A percentile compares a stretch with the other conserved stretches of the same genome.
phyloP scores from a whole-genome alignment of 2,113 vertebrate genomes.

The Choloepus hoffmanni region DNA sequence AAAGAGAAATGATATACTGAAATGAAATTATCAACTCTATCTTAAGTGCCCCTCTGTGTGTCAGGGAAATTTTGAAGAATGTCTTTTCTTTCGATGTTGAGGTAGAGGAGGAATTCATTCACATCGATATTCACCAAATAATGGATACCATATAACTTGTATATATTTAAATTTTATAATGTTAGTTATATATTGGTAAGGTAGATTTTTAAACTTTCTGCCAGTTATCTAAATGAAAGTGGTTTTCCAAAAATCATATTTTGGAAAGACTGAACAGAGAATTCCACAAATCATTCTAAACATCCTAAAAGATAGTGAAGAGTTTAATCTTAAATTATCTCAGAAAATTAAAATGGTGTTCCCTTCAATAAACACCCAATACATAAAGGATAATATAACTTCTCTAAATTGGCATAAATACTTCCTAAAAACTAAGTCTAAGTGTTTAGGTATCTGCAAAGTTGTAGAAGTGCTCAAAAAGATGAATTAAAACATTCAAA shows the following conservation, averaged over 20 bases:
- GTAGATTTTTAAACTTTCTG: neutral
- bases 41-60: neutral
- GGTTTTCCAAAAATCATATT: constrained; percentile 14
- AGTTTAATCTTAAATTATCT: constrained; percentile 41
- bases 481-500: constrained; percentile 30
- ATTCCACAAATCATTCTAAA: constrained; percentile 16
- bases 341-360: constrained; percentile 20
- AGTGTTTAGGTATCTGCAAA: constrained; percentile 24
- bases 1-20: constrained; percentile 53
- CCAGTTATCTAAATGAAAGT: constrained; percentile 38
- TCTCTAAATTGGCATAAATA: neutral
- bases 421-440: neutral
- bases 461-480: constrained; percentile 41
- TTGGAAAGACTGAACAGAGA: constrained; percentile 15
- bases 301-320: neutral
- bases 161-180: neutral
- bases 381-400: neutral
- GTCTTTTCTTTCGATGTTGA: neutral
- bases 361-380: neutral
- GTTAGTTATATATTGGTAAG: neutral
- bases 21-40: constrained; percentile 52
- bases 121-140: neutral
- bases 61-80: neutral
- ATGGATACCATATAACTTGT: neutral
- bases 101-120: constrained; percentile 7